Evolutionary conservation across 2,888 invertebrate genomes (phyloP).

Genomic region (Ditula angustiorana): DNA sequence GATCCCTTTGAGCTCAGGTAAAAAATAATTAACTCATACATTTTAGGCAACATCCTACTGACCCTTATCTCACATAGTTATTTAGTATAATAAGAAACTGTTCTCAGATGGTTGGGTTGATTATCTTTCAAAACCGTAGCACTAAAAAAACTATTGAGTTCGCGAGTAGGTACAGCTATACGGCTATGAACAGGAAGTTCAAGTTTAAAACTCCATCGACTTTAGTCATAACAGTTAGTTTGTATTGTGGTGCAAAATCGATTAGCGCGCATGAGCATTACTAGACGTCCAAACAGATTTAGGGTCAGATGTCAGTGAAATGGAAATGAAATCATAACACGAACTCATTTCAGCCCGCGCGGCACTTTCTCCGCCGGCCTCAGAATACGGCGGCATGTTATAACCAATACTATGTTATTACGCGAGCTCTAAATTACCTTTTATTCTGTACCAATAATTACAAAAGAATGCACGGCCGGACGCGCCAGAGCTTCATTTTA

Average conservation of each 20-base stretch:
- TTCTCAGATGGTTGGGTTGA: no score
- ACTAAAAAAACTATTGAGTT: neutral
- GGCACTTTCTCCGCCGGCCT: conserved; percentile 27
- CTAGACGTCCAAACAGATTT: conserved; percentile 15
- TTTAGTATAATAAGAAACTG: no score
- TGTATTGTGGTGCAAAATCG: conserved; percentile 9
- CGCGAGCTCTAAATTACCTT: conserved; percentile 58
- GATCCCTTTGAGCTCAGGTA: conserved; percentile 25
- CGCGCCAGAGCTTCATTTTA: conserved; percentile 47
- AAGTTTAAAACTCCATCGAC: neutral
- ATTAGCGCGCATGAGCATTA: conserved; percentile 27
- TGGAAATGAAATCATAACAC: conserved; percentile 26
- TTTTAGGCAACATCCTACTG: conserved; percentile 15
- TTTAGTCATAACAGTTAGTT: conserved; percentile 16
- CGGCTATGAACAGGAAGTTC: neutral
- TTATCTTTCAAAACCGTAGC: no score
- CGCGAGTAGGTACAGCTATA: neutral
- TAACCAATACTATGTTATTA: conserved; percentile 58
- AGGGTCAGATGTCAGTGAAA: conserved; percentile 27
- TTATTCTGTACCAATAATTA: conserved; percentile 69
- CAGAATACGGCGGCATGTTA: conserved; percentile 13
- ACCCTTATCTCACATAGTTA: conserved; percentile 28
- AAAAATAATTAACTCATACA: conserved; percentile 19
- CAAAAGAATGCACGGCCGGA: conserved; percentile 60
- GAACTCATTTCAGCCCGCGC: conserved; percentile 20